Evolutionary conservation across 2,797 vertebrate genomes (phyloP).

Genomic region (Sphenodon punctatus): DNA sequence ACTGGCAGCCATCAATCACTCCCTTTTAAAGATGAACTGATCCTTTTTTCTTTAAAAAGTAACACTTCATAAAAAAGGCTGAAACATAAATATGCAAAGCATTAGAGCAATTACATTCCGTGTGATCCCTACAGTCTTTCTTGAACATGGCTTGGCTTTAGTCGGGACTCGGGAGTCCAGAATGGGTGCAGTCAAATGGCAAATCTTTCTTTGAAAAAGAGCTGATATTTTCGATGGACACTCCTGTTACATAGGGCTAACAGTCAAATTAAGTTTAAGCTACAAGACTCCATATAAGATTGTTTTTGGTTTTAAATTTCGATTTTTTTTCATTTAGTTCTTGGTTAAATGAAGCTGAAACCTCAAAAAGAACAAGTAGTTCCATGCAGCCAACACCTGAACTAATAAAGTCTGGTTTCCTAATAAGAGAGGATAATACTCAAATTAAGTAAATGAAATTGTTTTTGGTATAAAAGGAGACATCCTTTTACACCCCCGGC

Average conservation of each 20-base stretch:
- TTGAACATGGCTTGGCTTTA: slow-evolving; percentile 48
- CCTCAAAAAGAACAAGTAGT: not conserved
- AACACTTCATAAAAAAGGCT: slow-evolving; percentile 79
- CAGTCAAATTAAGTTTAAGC: slow-evolving; percentile 61
- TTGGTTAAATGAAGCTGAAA: not conserved
- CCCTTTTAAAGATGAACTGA: slow-evolving; percentile 79
- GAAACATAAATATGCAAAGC: slow-evolving; percentile 78
- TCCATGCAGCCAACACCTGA: too few species aligned
- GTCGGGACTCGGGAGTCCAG: slow-evolving; percentile 56
- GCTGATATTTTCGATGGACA: slow-evolving; percentile 68
- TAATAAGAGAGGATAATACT: too few species aligned
- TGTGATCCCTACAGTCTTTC: slow-evolving; percentile 58
- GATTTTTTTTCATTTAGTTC: not conserved
- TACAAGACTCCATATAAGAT: slow-evolving; percentile 8
- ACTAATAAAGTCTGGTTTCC: too few species aligned
- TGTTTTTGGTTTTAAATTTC: slow-evolving; percentile 5
- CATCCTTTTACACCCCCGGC: too few species aligned
- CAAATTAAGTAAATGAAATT: too few species aligned
- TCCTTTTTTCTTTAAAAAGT: slow-evolving; percentile 78
- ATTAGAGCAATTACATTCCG: slow-evolving; percentile 66
- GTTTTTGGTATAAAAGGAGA: too few species aligned
- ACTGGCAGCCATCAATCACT: slow-evolving; percentile 98
- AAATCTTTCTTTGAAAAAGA: slow-evolving; percentile 59
- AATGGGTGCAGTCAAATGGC: slow-evolving; percentile 64
- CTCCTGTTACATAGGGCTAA: slow-evolving; percentile 69